Percentiles rank a stretch among this genome's conserved stretches.
Conservation (phyloP, 2,888 invertebrate genomes). For the Meliscaeva auricollis region DNA sequence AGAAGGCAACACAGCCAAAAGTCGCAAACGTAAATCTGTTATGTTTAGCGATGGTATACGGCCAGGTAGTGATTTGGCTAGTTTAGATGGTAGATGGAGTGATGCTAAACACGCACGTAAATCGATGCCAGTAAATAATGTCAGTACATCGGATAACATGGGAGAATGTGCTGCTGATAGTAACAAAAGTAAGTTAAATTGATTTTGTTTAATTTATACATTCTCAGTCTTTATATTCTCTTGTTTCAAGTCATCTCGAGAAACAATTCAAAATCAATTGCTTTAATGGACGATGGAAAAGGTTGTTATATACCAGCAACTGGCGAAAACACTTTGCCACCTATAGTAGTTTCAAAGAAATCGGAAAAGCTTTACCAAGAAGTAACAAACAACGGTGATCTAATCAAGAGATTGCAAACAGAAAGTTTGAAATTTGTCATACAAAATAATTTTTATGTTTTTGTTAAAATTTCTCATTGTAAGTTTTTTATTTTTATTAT, state of each 20-base stretch:
- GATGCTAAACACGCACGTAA: constrained; percentile 83
- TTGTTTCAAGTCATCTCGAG: constrained; percentile 1
- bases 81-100: constrained; percentile 88
- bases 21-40: constrained; percentile 89
- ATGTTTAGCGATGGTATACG: constrained; percentile 96
- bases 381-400: constrained; percentile 85
- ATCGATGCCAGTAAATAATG: constrained; percentile 13
- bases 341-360: constrained; percentile 82
- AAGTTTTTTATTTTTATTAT: constrained; percentile 83
- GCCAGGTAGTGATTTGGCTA: constrained; percentile 93
- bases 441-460: constrained; percentile 90
- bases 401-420: constrained; percentile 86
- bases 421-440: constrained; percentile 90
- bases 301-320: constrained; percentile 82
- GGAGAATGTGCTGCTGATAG: constrained; percentile 18
- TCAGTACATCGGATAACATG: constrained; percentile 16
- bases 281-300: constrained; percentile 77
- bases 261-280: constrained; percentile 40
- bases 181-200: constrained; percentile 52
- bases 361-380: constrained; percentile 81
- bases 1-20: constrained; percentile 83
- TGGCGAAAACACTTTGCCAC: constrained; percentile 85
- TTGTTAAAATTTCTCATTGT: constrained; percentile 90
- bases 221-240: not conserved
- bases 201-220: not conserved